Evolutionary conservation across 2,888 invertebrate species (phyloP).

Genomic region (Falcaria lacertinaria): DNA sequence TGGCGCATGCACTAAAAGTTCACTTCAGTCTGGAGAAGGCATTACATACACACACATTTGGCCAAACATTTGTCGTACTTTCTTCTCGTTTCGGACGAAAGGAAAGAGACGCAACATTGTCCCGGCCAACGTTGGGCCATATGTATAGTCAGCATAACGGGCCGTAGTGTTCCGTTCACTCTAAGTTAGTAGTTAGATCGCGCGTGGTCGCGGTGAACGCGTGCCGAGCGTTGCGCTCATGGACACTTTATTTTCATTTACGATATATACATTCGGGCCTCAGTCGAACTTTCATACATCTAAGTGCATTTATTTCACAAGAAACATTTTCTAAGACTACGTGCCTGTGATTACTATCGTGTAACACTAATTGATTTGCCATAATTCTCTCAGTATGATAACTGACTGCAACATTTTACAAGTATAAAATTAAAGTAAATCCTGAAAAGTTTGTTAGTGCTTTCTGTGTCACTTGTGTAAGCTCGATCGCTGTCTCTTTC

Average conservation of each 20-base stretch:
- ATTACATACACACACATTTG: conserved; percentile 13
- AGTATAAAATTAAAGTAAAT: conserved; percentile 36
- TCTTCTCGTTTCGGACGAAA: conserved; percentile 25
- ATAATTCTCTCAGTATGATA: conserved; percentile 32
- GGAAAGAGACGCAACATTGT: conserved; percentile 23
- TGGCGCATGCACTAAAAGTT: conserved; percentile 50
- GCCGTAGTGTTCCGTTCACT: conserved; percentile 42
- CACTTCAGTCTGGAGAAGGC: conserved; percentile 25
- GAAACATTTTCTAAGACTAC: conserved; percentile 25
- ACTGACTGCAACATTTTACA: conserved; percentile 33
- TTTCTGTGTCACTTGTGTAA: conserved; percentile 70
- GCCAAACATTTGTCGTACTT: conserved; percentile 22
- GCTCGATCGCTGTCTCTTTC: conserved; percentile 58
- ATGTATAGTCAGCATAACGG: conserved; percentile 32
- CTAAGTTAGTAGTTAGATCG: conserved; percentile 56
- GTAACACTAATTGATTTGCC: conserved; percentile 37
- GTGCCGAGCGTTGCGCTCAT: conserved; percentile 44
- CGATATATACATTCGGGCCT: conserved; percentile 50
- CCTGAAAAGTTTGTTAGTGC: conserved; percentile 69
- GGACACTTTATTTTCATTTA: conserved; percentile 55
- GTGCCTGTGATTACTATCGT: conserved; percentile 28
- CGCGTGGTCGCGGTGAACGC: conserved; percentile 64
- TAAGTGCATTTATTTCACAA: conserved; percentile 40
- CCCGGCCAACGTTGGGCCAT: conserved; percentile 21
- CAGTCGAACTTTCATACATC: conserved; percentile 41